Evolutionary conservation across 2,888 invertebrate species (phyloP).

Genomic region (Byasa hedistus): DNA sequence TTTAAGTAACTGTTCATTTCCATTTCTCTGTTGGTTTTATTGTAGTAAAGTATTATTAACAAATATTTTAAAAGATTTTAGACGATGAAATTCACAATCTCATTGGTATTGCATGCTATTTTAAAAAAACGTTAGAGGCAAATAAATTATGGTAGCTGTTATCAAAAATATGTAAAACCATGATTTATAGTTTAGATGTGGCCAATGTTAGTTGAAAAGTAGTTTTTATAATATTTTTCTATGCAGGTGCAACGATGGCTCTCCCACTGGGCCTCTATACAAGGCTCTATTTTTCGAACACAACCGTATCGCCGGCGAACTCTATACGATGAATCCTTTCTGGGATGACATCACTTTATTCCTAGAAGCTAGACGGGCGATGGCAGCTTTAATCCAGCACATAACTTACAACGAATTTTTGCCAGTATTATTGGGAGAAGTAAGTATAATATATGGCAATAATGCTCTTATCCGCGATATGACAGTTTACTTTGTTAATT

Average conservation of each 20-base stretch:
- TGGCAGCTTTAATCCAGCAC: slow-evolving; percentile 90
- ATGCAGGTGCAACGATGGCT: slow-evolving; percentile 80
- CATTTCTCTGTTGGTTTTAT: too few species aligned
- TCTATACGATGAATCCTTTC: slow-evolving; percentile 85
- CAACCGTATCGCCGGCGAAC: slow-evolving; percentile 86
- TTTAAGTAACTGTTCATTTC: too few species aligned
- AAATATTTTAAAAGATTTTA: too few species aligned
- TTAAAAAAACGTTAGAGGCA: too few species aligned
- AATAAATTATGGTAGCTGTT: too few species aligned
- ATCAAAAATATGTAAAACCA: too few species aligned
- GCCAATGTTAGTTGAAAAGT: too few species aligned
- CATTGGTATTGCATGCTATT: too few species aligned
- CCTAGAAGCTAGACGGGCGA: slow-evolving; percentile 86
- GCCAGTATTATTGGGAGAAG: slow-evolving; percentile 87
- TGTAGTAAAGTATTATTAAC: too few species aligned
- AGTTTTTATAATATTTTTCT: slow-evolving; percentile 10
- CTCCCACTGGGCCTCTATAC: slow-evolving; percentile 86
- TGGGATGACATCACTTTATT: slow-evolving; percentile 90
- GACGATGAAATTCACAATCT: too few species aligned
- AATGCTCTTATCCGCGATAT: not conserved
- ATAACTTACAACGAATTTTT: slow-evolving; percentile 91
- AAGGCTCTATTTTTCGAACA: slow-evolving; percentile 87
- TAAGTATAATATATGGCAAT: slow-evolving; percentile 48
- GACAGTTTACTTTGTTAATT: not conserved
- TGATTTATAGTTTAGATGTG: too few species aligned